phyloP scores from a whole-genome alignment of 2,888 invertebrate species.

The Ischnus inquisitorius region DNA sequence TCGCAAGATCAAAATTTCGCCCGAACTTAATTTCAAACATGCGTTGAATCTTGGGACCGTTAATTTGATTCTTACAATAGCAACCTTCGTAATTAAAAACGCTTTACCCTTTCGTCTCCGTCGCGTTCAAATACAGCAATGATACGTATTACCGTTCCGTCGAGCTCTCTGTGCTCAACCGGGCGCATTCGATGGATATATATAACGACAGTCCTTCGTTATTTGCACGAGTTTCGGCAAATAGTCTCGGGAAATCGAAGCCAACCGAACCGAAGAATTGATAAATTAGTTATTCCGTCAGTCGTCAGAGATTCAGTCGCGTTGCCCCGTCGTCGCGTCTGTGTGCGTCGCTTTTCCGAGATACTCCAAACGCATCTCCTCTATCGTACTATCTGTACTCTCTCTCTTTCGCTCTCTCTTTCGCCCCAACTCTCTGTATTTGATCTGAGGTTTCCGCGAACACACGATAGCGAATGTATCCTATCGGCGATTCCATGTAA shows the following conservation, averaged over 20 bases:
- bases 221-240: slow-evolving; percentile 82
- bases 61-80: too few relatives aligned
- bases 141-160: slow-evolving; percentile 21
- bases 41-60: too few relatives aligned
- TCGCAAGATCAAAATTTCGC: too few relatives aligned
- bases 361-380: slow-evolving; percentile 41
- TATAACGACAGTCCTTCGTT: slow-evolving; percentile 62
- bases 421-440: slow-evolving; percentile 73
- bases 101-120: slow-evolving; percentile 9
- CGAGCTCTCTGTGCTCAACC: slow-evolving; percentile 36
- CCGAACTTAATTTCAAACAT: too few relatives aligned
- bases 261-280: slow-evolving; percentile 85
- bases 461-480: slow-evolving; percentile 69
- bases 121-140: slow-evolving; percentile 50
- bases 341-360: slow-evolving; percentile 54
- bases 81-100: neutral
- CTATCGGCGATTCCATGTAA: slow-evolving; percentile 1
- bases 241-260: slow-evolving; percentile 83
- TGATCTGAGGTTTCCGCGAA: slow-evolving; percentile 80
- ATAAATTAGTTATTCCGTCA: slow-evolving; percentile 85
- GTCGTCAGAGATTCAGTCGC: slow-evolving; percentile 72
- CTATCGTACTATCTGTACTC: slow-evolving; percentile 11
- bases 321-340: slow-evolving; percentile 31
- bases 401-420: neutral
- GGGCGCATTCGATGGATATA: slow-evolving; percentile 37